These are phyloP conservation scores for Theretra japonica DNA, from an alignment of 2,888 invertebrate genomes.

Conservation along the genomic window DNA sequence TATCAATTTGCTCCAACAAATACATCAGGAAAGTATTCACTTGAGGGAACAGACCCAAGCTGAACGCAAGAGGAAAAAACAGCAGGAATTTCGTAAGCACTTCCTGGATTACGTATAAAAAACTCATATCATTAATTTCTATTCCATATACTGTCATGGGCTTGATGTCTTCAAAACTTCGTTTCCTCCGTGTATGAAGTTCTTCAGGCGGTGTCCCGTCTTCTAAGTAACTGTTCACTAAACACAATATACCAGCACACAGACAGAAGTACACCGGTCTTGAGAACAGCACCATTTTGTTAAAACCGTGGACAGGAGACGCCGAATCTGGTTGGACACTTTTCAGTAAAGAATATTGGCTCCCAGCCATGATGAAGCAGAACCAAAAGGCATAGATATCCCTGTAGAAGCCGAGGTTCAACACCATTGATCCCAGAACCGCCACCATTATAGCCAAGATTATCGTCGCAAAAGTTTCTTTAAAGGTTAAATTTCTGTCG, in stretches of 20 bases:
- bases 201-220: conserved; percentile 56
- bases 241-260: conserved; percentile 86
- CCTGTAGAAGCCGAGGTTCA: conserved; percentile 93
- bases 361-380: conserved; percentile 98
- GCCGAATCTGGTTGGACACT: conserved; percentile 99
- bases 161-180: conserved; percentile 60
- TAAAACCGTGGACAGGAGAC: conserved; percentile 99
- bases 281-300: conserved; percentile 96
- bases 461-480: conserved; percentile 92
- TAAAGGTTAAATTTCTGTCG: conserved; percentile 94
- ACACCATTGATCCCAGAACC: conserved; percentile 91
- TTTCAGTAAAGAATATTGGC: conserved; percentile 98
- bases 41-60: conserved; percentile 97
- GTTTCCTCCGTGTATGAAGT: conserved; percentile 56
- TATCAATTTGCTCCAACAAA: conserved; percentile 97
- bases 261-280: conserved; percentile 97
- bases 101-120: conserved; percentile 88
- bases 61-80: conserved; percentile 97
- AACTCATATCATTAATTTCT: conserved; percentile 79
- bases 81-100: conserved; percentile 92
- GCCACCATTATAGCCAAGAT: conserved; percentile 94
- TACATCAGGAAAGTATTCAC: conserved; percentile 99
- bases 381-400: conserved; percentile 97
- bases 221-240: conserved; percentile 73
- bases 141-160: conserved; percentile 79